A percentile compares a stretch with the other conserved stretches of the same genome.
Evolutionary conservation across 2,113 vertebrate genomes (phyloP).

Genomic region (Aleadryas rufinucha): DNA sequence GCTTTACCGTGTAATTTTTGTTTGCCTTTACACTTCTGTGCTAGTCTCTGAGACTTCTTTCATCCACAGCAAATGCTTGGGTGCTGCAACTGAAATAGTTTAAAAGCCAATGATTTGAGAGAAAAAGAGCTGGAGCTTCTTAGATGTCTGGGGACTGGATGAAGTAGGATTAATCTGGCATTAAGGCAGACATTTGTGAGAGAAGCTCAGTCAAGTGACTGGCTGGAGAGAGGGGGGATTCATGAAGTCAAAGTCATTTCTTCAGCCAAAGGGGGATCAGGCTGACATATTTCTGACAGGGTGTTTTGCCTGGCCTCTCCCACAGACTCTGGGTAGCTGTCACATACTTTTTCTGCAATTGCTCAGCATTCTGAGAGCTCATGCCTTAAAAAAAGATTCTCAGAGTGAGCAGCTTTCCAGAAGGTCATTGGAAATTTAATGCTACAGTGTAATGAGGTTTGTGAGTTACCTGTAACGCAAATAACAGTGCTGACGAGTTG

Average conservation of each 20-base stretch:
- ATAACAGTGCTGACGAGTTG: not conserved
- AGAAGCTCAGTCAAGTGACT: not conserved
- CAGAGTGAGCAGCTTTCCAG: not conserved
- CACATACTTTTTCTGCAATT: not conserved
- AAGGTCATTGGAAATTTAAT: slow-evolving; percentile 3
- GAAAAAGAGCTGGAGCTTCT: not conserved
- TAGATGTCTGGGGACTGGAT: not conserved
- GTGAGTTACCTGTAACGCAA: not conserved
- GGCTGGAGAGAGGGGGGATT: not conserved
- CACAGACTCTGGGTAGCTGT: not conserved
- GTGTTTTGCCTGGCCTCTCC: not conserved
- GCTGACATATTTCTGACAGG: not conserved
- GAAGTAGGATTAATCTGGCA: not conserved
- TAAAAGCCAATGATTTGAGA: not conserved
- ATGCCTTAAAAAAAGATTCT: not conserved
- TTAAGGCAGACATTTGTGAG: not conserved
- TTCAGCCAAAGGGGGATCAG: not conserved
- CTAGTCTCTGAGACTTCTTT: not conserved
- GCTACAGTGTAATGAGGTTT: not conserved
- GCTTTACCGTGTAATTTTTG: not conserved
- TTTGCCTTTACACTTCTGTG: not conserved
- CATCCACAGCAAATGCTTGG: not conserved
- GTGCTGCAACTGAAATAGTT: not conserved
- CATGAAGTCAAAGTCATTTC: not conserved
- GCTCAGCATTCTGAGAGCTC: not conserved